phyloP scores from a whole-genome alignment of 1,140 invertebrate genomes.

The Hesperophylax magnus region DNA sequence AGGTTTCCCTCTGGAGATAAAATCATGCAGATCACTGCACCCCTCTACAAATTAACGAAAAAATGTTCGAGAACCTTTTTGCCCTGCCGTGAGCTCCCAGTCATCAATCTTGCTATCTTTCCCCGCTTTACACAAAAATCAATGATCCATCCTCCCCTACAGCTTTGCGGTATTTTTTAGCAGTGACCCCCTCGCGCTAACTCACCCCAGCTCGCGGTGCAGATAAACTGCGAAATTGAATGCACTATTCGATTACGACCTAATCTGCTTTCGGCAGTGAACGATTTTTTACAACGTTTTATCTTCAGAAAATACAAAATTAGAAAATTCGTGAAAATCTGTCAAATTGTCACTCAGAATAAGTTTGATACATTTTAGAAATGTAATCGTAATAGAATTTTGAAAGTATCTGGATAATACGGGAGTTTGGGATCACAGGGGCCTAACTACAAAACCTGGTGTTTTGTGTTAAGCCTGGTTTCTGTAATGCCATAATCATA shows the following conservation, averaged over 20 bases:
- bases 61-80: conserved; percentile 27
- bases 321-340: too few species aligned
- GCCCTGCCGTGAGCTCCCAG: neutral
- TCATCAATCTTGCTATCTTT: conserved; percentile 53
- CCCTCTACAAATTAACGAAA: conserved; percentile 22
- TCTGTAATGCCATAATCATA: too few species aligned
- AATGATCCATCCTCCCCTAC: conserved; percentile 47
- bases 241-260: conserved; percentile 6
- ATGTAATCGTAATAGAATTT: too few species aligned
- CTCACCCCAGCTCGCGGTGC: neutral
- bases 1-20: neutral
- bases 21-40: conserved; percentile 10
- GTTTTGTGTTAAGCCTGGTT: too few species aligned
- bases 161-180: conserved; percentile 25
- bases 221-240: conserved; percentile 24
- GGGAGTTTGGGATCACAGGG: too few species aligned
- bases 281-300: too few species aligned
- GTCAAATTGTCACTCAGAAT: too few species aligned
- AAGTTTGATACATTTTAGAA: too few species aligned
- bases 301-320: too few species aligned
- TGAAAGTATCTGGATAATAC: too few species aligned
- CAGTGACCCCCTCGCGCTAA: conserved; percentile 14
- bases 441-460: too few species aligned
- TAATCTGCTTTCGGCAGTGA: too few species aligned
- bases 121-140: conserved; percentile 55